Evolutionary conservation across 35 echinoderm and acorn worm genomes (phyloP).

Genomic region (Heliocidaris erythrogramma): DNA sequence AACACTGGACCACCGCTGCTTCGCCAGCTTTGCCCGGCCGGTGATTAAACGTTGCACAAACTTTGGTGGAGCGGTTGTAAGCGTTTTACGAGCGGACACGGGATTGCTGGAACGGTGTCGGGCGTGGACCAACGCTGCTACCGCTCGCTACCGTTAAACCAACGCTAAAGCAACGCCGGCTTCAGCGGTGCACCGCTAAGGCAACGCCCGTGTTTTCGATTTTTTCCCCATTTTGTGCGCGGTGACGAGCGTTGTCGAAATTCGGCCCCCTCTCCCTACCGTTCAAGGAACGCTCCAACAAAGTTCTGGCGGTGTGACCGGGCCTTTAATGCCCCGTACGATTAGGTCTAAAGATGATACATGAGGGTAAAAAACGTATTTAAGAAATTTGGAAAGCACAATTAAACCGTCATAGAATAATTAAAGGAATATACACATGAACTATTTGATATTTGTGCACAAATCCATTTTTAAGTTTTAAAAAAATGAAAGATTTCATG

Average conservation of each 20-base stretch:
- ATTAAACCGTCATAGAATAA: no score
- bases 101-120: conserved; percentile 33
- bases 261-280: conserved; percentile 7
- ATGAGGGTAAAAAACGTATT: no score
- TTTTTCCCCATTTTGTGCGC: conserved; percentile 27
- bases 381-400: no score
- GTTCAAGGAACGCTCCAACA: no score
- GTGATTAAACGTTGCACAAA: conserved; percentile 41
- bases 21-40: conserved; percentile 31
- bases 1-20: conserved; percentile 28
- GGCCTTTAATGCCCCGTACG: background rate
- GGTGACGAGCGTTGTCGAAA: conserved; percentile 38
- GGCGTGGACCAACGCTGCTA: no score
- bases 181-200: conserved; percentile 43
- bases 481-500: no score
- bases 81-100: conserved; percentile 28
- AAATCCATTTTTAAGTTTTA: no score
- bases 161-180: conserved; percentile 34
- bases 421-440: no score
- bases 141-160: conserved; percentile 18
- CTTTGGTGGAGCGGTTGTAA: conserved; percentile 40
- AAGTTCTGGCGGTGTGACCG: no score
- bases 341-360: background rate
- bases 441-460: no score
- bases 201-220: conserved; percentile 38